A percentile compares a stretch with the other conserved stretches of the same genome.
phyloP scores from a whole-genome alignment of 2,888 invertebrate genomes.

The Cabera pusaria region DNA sequence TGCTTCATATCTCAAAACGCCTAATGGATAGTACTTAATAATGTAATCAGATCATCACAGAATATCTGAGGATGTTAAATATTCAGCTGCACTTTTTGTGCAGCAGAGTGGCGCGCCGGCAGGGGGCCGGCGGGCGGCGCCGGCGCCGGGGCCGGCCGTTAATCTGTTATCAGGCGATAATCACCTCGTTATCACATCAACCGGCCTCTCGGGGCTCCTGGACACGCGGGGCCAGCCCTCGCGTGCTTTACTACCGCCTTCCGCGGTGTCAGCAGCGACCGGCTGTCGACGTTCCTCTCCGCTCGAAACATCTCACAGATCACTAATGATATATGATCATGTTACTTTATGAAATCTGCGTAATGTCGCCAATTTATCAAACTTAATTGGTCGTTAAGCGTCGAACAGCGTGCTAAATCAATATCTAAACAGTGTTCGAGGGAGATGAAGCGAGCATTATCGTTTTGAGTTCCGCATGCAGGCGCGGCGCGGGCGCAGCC shows the following conservation, averaged over 20 bases:
- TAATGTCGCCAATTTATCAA: conserved; percentile 8
- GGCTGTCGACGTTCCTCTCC: not conserved
- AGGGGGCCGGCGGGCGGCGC: conserved; percentile 6
- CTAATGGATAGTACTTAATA: no score
- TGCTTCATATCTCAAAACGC: no score
- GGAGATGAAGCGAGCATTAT: not conserved
- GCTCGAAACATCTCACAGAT: no score
- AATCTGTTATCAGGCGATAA: conserved; percentile 17
- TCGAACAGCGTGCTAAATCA: conserved; percentile 13
- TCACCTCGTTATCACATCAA: conserved; percentile 14
- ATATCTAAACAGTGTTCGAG: conserved; percentile 1
- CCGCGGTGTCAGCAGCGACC: no score
- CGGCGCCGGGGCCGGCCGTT: conserved; percentile 11
- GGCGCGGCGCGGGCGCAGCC: no score
- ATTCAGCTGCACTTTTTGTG: no score
- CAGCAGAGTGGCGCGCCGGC: no score
- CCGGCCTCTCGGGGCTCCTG: conserved; percentile 10
- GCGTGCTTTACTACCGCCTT: no score
- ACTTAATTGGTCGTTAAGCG: conserved; percentile 3
- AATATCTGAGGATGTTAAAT: no score
- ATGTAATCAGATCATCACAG: no score
- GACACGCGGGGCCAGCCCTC: no score
- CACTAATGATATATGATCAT: conserved; percentile 8
- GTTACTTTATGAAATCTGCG: conserved; percentile 10
- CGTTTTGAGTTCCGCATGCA: no score